Evolutionary conservation across 2,888 invertebrate species (phyloP).

Genomic region (Drosophila paramelanica): DNA sequence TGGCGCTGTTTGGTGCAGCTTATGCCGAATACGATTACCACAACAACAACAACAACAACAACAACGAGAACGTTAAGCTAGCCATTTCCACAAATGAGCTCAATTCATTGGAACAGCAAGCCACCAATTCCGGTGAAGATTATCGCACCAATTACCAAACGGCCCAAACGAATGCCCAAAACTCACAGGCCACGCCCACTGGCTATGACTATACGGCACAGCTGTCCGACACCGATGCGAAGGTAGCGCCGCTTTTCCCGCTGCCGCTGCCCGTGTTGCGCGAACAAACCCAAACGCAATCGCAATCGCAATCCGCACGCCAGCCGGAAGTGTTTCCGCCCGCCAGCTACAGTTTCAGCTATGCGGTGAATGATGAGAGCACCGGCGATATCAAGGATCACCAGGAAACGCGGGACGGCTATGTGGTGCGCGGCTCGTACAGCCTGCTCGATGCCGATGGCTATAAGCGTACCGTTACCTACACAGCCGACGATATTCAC

Average conservation of each 20-base stretch:
- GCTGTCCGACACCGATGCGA: slow-evolving; percentile 30
- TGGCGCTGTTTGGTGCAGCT: slow-evolving; percentile 40
- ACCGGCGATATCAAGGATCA: slow-evolving; percentile 86
- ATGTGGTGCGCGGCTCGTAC: slow-evolving; percentile 86
- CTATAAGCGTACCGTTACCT: slow-evolving; percentile 86
- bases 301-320: not conserved
- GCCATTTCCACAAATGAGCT: slow-evolving; percentile 27
- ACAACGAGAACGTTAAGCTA: slow-evolving; percentile 34
- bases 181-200: slow-evolving; percentile 64
- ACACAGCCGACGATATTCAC: slow-evolving; percentile 85
- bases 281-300: slow-evolving; percentile 9
- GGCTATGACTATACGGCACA: slow-evolving; percentile 61
- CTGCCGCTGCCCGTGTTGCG: slow-evolving; percentile 36
- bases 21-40: slow-evolving; percentile 51
- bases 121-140: slow-evolving; percentile 55
- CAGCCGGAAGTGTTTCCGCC: slow-evolving; percentile 67
- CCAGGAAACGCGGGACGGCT: slow-evolving; percentile 85
- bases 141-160: slow-evolving; percentile 57
- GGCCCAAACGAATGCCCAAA: slow-evolving; percentile 50
- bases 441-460: slow-evolving; percentile 86
- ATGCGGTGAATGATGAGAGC: slow-evolving; percentile 85
- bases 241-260: slow-evolving; percentile 29
- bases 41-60: slow-evolving; percentile 20
- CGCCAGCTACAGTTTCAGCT: slow-evolving; percentile 83
- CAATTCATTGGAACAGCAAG: slow-evolving; percentile 49